Evolutionary conservation across 2,113 vertebrate genomes (phyloP).

Genomic region (Nannospalax galili): DNA sequence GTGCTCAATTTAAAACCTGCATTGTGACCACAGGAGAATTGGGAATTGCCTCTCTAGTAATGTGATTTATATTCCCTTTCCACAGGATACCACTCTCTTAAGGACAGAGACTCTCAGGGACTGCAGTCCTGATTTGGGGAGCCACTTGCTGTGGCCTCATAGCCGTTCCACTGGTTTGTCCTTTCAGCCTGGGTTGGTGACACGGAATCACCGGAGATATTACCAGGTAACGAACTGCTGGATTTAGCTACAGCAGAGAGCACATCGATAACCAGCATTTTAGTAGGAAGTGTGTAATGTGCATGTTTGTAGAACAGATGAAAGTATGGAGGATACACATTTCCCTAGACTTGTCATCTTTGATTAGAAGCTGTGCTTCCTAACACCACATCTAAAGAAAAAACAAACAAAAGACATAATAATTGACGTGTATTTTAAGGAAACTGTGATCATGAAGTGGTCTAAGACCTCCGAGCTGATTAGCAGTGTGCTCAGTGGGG

Average conservation of each 20-base stretch:
- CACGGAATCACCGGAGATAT: neutral
- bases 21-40: neutral
- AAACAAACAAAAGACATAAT: neutral
- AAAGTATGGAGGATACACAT: neutral
- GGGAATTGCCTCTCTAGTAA: slow-evolving; percentile 30
- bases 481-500: neutral
- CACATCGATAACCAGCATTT: rapidly evolving
- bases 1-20: neutral
- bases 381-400: neutral
- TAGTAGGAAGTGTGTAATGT: rapidly evolving
- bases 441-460: neutral
- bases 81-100: neutral
- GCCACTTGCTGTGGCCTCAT: neutral
- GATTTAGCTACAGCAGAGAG: neutral
- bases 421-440: neutral
- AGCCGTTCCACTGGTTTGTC: neutral
- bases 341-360: neutral
- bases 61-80: neutral
- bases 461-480: neutral
- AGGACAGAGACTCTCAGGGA: neutral
- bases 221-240: slow-evolving; percentile 67
- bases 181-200: slow-evolving; percentile 64
- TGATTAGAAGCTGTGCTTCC: neutral
- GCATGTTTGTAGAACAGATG: rapidly evolving
- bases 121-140: neutral